These are phyloP conservation scores for Callopanchax toddi DNA, from an alignment of 2,113 vertebrate genomes.

Conservation along the genomic window DNA sequence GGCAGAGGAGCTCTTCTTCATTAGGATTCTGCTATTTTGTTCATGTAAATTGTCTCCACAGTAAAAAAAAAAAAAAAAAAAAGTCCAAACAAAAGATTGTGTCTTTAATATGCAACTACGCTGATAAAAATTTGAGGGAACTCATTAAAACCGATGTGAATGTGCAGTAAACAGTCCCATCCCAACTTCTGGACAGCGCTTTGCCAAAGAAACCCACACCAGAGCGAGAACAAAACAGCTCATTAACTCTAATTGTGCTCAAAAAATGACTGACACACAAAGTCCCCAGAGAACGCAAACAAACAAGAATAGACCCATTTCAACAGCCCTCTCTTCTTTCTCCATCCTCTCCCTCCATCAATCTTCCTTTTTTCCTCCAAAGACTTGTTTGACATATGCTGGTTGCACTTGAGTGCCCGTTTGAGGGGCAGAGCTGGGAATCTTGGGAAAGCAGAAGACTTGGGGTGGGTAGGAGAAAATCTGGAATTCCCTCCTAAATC, in stretches of 20 bases:
- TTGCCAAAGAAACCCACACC: conserved; percentile 22
- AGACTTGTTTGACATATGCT: conserved; percentile 74
- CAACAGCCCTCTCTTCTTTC: conserved; percentile 4
- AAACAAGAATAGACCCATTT: conserved; percentile 55
- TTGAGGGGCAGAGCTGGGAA: conserved; percentile 63
- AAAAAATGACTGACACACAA: conserved; percentile 65
- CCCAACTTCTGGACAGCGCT: conserved; percentile 23
- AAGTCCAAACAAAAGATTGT: background rate
- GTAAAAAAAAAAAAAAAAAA: background rate
- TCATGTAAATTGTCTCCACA: background rate
- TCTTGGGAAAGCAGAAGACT: conserved; percentile 30
- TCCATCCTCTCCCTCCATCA: background rate
- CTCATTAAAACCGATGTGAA: conserved; percentile 7
- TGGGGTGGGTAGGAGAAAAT: conserved; percentile 29
- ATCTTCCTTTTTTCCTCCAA: conserved; percentile 37
- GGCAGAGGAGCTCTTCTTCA: background rate
- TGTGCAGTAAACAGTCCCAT: background rate
- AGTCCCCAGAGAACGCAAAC: conserved; percentile 63
- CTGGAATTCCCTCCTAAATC: conserved; percentile 17
- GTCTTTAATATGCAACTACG: background rate
- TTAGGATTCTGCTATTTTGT: too few relatives aligned
- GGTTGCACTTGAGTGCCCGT: conserved; percentile 71
- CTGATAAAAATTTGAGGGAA: background rate
- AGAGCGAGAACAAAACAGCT: conserved; percentile 41
- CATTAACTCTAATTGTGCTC: conserved; percentile 69